Conservation (phyloP, 1,140 invertebrate species). For the Eubasilissa regina region DNA sequence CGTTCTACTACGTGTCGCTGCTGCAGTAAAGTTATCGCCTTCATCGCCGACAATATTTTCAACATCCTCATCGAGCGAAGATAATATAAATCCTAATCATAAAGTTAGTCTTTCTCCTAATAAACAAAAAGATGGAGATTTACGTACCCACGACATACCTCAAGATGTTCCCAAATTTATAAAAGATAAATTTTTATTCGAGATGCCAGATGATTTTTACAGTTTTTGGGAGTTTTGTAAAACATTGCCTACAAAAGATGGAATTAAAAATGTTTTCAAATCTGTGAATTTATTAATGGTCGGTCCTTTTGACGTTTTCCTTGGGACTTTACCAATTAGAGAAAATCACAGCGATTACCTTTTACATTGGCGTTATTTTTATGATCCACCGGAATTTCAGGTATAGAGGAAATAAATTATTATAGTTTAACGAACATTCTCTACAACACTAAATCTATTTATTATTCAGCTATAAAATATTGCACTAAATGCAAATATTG, state of each 20-base stretch:
- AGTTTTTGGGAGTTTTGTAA: slow-evolving; percentile 87
- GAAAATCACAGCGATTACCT: slow-evolving; percentile 78
- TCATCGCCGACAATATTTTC: background rate
- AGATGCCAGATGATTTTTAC: slow-evolving; percentile 94
- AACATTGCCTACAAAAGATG: slow-evolving; percentile 73
- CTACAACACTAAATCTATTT: too few relatives aligned
- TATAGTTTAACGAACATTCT: too few relatives aligned
- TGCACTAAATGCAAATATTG: too few relatives aligned
- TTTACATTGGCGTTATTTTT: slow-evolving; percentile 92
- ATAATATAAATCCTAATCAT: background rate
- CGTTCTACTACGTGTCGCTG: background rate
- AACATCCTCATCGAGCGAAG: background rate
- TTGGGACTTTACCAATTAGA: slow-evolving; percentile 76
- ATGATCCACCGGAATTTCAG: slow-evolving; percentile 95
- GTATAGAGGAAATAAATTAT: slow-evolving; percentile 63
- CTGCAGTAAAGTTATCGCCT: background rate
- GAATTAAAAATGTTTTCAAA: slow-evolving; percentile 76
- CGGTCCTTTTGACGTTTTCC: slow-evolving; percentile 90
- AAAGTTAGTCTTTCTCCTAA: background rate
- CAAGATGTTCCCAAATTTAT: slow-evolving; percentile 71
- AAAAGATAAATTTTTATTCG: slow-evolving; percentile 83
- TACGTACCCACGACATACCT: slow-evolving; percentile 38
- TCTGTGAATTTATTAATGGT: slow-evolving; percentile 82
- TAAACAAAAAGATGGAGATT: slow-evolving; percentile 8
- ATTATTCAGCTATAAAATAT: too few relatives aligned